Evolutionary conservation across 2,888 invertebrate species (phyloP).

Genomic region (Eupsilia transversa): DNA sequence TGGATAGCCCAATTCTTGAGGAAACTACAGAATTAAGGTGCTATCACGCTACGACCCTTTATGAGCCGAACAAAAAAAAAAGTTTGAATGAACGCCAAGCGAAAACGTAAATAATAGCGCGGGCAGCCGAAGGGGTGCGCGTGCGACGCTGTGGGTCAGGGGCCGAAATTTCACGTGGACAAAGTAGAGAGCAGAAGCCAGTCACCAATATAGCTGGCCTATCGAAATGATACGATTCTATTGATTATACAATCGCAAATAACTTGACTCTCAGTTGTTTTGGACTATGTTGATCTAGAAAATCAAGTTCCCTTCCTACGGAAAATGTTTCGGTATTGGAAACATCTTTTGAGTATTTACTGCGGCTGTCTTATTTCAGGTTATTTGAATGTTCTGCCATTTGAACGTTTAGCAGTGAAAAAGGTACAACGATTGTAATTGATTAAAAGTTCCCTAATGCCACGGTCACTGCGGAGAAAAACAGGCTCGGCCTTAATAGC

Average conservation of each 20-base stretch:
- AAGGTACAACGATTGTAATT: not conserved
- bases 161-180: too few relatives aligned
- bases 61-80: too few relatives aligned
- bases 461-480: not conserved
- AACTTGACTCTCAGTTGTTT: too few relatives aligned
- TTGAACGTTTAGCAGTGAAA: not conserved
- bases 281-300: constrained; percentile 19
- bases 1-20: too few relatives aligned
- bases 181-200: too few relatives aligned
- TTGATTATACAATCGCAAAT: constrained; percentile 12
- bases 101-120: too few relatives aligned
- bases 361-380: constrained; percentile 36
- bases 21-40: too few relatives aligned
- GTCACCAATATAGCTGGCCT: constrained; percentile 37
- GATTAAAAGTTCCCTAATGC: not conserved
- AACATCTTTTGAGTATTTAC: constrained; percentile 39
- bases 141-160: too few relatives aligned
- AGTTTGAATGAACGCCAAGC: too few relatives aligned
- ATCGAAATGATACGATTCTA: not conserved
- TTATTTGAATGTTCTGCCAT: not conserved
- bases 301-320: constrained; percentile 17
- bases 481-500: not conserved
- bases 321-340: constrained; percentile 52
- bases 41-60: too few relatives aligned
- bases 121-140: too few relatives aligned